Conservation (phyloP, 1,140 invertebrate genomes). For the Caenorhabditis remanei region DNA sequence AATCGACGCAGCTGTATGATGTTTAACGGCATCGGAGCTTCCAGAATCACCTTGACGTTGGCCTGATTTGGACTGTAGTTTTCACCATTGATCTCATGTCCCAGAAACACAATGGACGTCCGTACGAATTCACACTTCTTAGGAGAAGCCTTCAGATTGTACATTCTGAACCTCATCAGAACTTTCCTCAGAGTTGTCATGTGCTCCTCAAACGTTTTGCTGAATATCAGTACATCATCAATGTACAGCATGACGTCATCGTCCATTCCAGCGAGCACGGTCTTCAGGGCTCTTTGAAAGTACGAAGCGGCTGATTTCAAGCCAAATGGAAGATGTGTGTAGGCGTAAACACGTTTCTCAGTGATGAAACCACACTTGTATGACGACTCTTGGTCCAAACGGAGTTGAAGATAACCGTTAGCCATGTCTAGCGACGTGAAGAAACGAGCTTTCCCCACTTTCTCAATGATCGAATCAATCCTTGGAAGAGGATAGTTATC, state of each 20-base stretch:
- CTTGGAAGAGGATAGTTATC: conserved; percentile 80
- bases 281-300: conserved; percentile 79
- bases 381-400: conserved; percentile 67
- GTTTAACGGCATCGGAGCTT: conserved; percentile 73
- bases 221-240: conserved; percentile 80
- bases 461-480: conserved; percentile 79
- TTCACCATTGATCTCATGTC: conserved; percentile 70
- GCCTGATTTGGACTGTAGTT: conserved; percentile 70
- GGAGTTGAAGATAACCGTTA: conserved; percentile 80
- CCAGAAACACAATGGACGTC: conserved; percentile 68
- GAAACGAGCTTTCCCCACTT: conserved; percentile 76
- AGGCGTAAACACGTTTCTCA: conserved; percentile 77
- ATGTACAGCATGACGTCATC: conserved; percentile 78
- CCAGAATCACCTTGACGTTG: conserved; percentile 71
- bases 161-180: conserved; percentile 75
- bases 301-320: conserved; percentile 78
- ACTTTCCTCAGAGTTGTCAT: conserved; percentile 77
- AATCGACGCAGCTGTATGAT: conserved; percentile 73
- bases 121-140: conserved; percentile 70
- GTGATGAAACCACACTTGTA: conserved; percentile 64
- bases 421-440: conserved; percentile 80
- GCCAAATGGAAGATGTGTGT: conserved; percentile 79
- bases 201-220: conserved; percentile 78
- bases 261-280: conserved; percentile 72
- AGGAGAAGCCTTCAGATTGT: conserved; percentile 78